Evolutionary conservation across 2,888 invertebrate genomes (phyloP).

Genomic region (Mesochorus sp.): DNA sequence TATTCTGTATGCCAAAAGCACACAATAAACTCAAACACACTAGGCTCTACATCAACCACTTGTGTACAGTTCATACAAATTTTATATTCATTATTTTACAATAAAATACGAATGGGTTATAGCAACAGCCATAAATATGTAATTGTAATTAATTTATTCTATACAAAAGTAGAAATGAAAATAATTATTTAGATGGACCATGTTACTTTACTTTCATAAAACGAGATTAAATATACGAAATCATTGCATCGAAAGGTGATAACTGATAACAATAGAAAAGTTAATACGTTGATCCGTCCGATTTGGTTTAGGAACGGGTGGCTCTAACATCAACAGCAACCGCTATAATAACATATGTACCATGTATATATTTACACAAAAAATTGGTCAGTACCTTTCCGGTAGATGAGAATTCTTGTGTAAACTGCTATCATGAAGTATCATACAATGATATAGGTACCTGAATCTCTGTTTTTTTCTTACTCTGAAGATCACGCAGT

Average conservation of each 20-base stretch:
- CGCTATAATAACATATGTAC: conserved; percentile 43
- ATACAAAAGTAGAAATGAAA: conserved; percentile 19
- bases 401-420: conserved; percentile 4
- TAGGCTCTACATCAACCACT: conserved; percentile 1
- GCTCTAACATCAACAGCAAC: conserved; percentile 21
- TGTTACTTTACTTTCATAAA: conserved; percentile 47
- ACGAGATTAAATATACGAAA: conserved; percentile 42
- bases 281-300: conserved; percentile 60
- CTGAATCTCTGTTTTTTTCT: conserved; percentile 11
- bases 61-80: background rate
- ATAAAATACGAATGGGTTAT: conserved; percentile 19
- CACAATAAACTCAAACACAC: conserved; percentile 3
- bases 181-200: conserved; percentile 8
- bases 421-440: conserved; percentile 11
- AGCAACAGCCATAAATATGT: background rate
- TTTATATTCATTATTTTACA: background rate
- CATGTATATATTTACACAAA: conserved; percentile 53
- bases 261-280: conserved; percentile 25
- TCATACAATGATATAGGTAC: conserved; percentile 16
- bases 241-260: conserved; percentile 30
- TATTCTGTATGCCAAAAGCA: background rate
- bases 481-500: background rate
- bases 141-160: conserved; percentile 15
- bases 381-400: conserved; percentile 36
- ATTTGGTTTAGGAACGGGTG: conserved; percentile 43